Evolutionary conservation across 2,888 invertebrate genomes (phyloP).

Genomic region (Gibbula magus): DNA sequence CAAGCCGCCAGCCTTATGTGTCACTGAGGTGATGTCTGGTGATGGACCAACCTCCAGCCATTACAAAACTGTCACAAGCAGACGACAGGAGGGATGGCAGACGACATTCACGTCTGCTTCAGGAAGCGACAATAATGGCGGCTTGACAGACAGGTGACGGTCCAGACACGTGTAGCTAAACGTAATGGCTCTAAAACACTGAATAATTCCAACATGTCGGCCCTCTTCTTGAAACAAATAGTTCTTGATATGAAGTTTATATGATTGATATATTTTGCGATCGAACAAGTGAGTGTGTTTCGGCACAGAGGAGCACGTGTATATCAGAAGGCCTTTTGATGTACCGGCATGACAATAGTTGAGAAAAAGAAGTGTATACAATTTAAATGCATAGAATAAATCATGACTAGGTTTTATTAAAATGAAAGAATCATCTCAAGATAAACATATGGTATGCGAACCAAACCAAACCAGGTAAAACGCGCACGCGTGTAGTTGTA

Average conservation of each 20-base stretch:
- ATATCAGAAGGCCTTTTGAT: no score
- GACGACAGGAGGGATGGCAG: not conserved
- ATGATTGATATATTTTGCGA: no score
- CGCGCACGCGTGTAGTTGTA: no score
- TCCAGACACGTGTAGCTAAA: not conserved
- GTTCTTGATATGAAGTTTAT: not conserved
- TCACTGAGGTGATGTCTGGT: not conserved
- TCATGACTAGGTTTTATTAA: no score
- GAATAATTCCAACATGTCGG: not conserved
- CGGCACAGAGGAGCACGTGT: no score
- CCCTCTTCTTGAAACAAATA: not conserved
- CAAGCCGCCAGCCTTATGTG: not conserved
- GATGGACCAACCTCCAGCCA: not conserved
- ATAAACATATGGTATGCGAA: no score
- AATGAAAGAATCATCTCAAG: no score
- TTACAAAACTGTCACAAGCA: slow-evolving; percentile 5
- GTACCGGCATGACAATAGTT: no score
- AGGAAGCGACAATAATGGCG: slow-evolving; percentile 1
- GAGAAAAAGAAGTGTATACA: no score
- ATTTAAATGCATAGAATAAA: no score
- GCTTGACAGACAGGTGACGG: not conserved
- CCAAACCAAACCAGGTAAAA: no score
- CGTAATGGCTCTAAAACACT: not conserved
- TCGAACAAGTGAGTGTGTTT: no score
- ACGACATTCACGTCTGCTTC: not conserved